Evolutionary conservation across 2,113 vertebrate genomes (phyloP), one percentile per base, ranked within the genome.

Genomic region (Odocoileus hemionus): DNA sequence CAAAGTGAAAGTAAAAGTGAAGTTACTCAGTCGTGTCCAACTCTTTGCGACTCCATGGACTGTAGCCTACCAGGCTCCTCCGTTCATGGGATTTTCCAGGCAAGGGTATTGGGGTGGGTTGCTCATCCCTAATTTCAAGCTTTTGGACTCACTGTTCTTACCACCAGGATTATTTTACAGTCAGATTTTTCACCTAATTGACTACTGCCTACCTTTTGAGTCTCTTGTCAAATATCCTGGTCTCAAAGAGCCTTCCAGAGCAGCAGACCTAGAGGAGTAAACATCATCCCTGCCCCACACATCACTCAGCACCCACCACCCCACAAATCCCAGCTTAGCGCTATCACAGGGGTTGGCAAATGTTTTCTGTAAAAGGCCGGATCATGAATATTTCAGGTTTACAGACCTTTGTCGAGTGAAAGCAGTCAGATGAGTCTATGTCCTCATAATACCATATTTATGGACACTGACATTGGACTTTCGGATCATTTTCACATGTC

Each of bases 251-350:
- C 1, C 55, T 50, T 80, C 85, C 13, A 26, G 13, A 70, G 9
- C 45, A 23, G 8, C 8, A 87, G 26, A 3, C 16, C 13, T 33
- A 52, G 52, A 21, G 1, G 0, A 76, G 30, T 12, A 11, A 30
- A 61, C 16, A 1, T 15, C 12, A 33, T 19, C 21, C 26, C 23
- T 11, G 1, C 16, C 39, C 47, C 3, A 16, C 1, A 15, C 17
- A 28, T 5, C 70, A 60, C 52, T n/a, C 43, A 45, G 67, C 7
- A 3, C n/a, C 26, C 9, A 7, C 47, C 30, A 12, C 36, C 45
- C 39, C 6, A 12, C 2, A 13, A n/a, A 14, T 3, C 76, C 16
- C 47, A 80, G 33, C 14, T 6, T 54, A 10, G 60, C n/a, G n/a
- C 70, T 60, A 13, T 36, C 16, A 15, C 4, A 57, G 85, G 17